Conservation (phyloP, 2,797 vertebrate species). For the Sebastes flavidus region DNA sequence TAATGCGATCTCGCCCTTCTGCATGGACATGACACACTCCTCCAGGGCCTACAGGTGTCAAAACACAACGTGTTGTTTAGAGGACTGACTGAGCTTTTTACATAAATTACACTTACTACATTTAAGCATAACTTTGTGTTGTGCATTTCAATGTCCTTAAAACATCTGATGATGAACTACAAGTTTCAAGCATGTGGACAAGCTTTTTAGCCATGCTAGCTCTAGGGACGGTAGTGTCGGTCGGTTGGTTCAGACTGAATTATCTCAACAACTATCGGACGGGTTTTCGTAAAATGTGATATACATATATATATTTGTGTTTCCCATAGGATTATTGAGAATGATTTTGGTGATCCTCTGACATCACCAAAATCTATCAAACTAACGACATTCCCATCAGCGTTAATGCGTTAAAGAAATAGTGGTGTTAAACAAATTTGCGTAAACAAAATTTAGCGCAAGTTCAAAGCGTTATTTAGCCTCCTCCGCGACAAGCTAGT, state of each 20-base stretch:
- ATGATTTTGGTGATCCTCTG: background rate
- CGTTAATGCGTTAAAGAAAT: too few species aligned
- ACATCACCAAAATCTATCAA: background rate
- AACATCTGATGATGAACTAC: background rate
- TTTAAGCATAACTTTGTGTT: background rate
- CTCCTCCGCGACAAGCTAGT: too few species aligned
- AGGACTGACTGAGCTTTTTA: constrained; percentile 1
- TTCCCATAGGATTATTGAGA: background rate
- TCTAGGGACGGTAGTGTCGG: background rate
- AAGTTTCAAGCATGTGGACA: background rate
- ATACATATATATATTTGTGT: background rate
- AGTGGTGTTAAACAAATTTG: too few species aligned
- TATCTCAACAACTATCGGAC: background rate
- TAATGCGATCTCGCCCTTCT: constrained; percentile 82
- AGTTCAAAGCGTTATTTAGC: too few species aligned
- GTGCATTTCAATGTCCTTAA: background rate
- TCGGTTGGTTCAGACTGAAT: background rate
- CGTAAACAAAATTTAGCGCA: too few species aligned
- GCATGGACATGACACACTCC: constrained; percentile 85
- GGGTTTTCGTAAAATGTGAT: background rate
- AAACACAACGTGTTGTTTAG: constrained; percentile 23
- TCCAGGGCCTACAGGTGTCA: constrained; percentile 83
- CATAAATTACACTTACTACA: background rate
- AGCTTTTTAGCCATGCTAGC: background rate
- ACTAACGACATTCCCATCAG: background rate